Conservation (phyloP, 2,797 vertebrate genomes). For the Platalea minor region DNA sequence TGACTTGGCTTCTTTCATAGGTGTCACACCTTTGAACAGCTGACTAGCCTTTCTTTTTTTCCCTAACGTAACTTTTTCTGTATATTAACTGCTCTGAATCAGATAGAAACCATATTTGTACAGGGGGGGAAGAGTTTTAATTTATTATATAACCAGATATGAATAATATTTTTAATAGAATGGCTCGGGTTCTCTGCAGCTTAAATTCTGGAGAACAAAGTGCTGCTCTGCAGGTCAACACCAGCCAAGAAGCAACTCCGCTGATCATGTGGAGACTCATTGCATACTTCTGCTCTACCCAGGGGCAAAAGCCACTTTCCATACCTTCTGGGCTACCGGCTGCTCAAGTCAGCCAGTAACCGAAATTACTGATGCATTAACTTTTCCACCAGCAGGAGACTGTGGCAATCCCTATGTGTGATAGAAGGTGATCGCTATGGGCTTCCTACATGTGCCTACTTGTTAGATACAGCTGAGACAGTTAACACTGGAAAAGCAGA, state of each 20-base stretch:
- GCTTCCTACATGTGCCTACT: background rate
- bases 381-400: background rate
- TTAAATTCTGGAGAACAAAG: background rate
- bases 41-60: conserved; percentile 42
- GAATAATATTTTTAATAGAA: background rate
- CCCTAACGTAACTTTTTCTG: conserved; percentile 6
- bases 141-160: background rate
- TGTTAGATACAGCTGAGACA: background rate
- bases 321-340: background rate
- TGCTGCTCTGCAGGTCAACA: background rate
- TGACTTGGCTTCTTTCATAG: conserved; percentile 68
- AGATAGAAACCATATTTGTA: conserved; percentile 2
- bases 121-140: background rate
- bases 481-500: background rate
- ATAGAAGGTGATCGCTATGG: background rate
- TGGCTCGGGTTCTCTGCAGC: background rate
- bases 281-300: background rate
- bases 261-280: background rate
- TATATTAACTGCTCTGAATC: conserved; percentile 27
- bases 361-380: background rate
- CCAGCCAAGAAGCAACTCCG: background rate
- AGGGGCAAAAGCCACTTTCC: background rate
- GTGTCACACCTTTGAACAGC: conserved; percentile 63
- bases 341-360: background rate
- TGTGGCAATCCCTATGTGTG: background rate